Conservation (phyloP, 92 coral and sea anemone species). For the Porites lobata region DNA sequence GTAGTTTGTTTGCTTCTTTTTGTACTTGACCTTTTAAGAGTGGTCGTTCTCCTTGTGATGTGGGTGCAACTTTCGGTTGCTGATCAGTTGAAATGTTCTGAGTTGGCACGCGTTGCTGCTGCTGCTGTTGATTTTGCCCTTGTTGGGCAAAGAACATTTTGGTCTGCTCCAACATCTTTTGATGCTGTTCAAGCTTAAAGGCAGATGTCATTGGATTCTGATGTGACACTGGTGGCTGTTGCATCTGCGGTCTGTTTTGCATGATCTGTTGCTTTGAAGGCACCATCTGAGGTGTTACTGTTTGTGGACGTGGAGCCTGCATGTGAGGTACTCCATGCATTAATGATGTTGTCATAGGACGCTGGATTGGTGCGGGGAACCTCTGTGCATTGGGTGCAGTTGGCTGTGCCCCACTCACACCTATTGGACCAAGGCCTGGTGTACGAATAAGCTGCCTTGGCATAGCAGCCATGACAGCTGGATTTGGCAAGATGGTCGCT, state of each 20-base stretch:
- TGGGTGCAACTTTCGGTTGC: constrained; percentile 56
- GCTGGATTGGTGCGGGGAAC: constrained; percentile 97
- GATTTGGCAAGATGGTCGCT: constrained; percentile 76
- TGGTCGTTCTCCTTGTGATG: constrained; percentile 72
- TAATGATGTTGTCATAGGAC: constrained; percentile 82
- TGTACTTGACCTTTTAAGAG: constrained; percentile 68
- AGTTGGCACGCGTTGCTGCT: constrained; percentile 53
- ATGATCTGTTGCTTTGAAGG: constrained; percentile 64
- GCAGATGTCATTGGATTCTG: constrained; percentile 63
- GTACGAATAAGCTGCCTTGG: constrained; percentile 81
- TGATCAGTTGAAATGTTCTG: constrained; percentile 60
- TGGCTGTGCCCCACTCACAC: constrained; percentile 78
- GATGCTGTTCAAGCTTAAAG: constrained; percentile 89
- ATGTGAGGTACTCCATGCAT: constrained; percentile 82
- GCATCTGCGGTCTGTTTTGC: constrained; percentile 69
- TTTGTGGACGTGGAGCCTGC: constrained; percentile 77
- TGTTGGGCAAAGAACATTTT: constrained; percentile 82
- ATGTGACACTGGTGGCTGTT: constrained; percentile 58
- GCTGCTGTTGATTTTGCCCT: constrained; percentile 41
- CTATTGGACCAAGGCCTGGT: constrained; percentile 75
- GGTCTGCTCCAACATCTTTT: constrained; percentile 92
- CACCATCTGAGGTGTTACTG: constrained; percentile 65
- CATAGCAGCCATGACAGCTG: constrained; percentile 78
- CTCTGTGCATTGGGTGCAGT: constrained; percentile 77
- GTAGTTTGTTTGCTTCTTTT: constrained; percentile 45